A percentile compares a stretch with the other conserved stretches of the same genome.
These are phyloP conservation scores for Rafetus swinhoei DNA, from an alignment of 2,113 vertebrate genomes.

Conservation along the genomic window DNA sequence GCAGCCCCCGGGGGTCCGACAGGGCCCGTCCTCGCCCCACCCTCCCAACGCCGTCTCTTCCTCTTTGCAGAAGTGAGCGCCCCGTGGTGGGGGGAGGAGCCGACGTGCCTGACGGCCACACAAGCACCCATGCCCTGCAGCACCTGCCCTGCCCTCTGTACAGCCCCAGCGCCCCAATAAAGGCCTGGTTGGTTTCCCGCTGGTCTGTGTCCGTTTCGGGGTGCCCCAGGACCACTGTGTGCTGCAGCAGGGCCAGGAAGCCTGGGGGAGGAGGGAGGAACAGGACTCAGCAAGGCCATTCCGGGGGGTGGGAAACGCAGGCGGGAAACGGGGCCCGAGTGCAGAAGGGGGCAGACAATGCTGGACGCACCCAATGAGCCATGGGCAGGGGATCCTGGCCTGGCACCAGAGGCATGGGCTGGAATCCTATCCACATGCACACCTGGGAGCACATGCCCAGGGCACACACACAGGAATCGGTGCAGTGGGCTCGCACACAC, in stretches of 20 bases:
- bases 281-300: not conserved
- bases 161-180: constrained; percentile 6
- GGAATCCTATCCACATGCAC: not conserved
- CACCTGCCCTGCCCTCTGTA: not conserved
- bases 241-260: not conserved
- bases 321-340: no score
- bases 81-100: not conserved
- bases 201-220: not conserved
- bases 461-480: not conserved
- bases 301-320: no score
- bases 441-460: accelerated
- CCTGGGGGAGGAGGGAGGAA: not conserved
- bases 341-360: not conserved
- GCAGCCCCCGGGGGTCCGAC: not conserved
- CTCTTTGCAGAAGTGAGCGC: constrained; percentile 34
- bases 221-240: not conserved
- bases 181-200: not conserved
- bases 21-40: not conserved
- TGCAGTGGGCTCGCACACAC: no score
- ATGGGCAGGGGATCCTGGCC: not conserved
- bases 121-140: not conserved
- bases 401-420: not conserved
- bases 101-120: not conserved
- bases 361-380: not conserved
- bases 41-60: not conserved